Evolutionary conservation across 1,140 invertebrate species (phyloP), one percentile per base, ranked within the genome.

Genomic region (Cydia splendana): DNA sequence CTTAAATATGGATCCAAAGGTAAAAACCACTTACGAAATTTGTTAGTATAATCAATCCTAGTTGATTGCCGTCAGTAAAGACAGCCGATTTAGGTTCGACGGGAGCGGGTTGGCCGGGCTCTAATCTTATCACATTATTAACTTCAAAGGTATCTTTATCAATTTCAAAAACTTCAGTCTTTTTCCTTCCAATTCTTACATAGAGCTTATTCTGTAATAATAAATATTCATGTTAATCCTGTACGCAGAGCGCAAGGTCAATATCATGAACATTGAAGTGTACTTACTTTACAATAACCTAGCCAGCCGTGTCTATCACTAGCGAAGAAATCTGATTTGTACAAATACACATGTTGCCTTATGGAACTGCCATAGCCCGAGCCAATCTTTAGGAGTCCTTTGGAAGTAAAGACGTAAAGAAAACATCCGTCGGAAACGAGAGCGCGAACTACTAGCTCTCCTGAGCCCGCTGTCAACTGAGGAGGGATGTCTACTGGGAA

Each of bases 351-450:
- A 89, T 97, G 96, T 38, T 97, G 98, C 93, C 96, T 97, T 78
- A 98, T 95, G 12, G 98, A 98, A 80, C 96, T 97, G 53, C 96
- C 96, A 93, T 98, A 98, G 20, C 98, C 98, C 80, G 98, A 98
- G 7, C 98, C 98, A 82, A 99, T 96, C 94, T 99, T 99, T 45
- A 97, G 94, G 67, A 98, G 93, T 9, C 97, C 96, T 84, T 95
- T 96, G 0, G 95, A 95, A 82, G 95, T 96, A 85, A 96, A 95
- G 4, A 99, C 90, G 91, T 98, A 99, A 30, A 99, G 93, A 91
- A 96, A 98, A 80, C 96, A 95, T 28, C 98, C 98, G 94, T 99
- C 98, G 86, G 97, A 97, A 4, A 95, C 96, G 85, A 98, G 95
- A 79, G 96, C 95, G 85, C 94, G 94, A 65, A 94, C 86, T 6